Percentiles rank a stretch among this genome's conserved stretches.
Conservation (phyloP, 2,888 invertebrate species). For the Papilio demoleus region DNA sequence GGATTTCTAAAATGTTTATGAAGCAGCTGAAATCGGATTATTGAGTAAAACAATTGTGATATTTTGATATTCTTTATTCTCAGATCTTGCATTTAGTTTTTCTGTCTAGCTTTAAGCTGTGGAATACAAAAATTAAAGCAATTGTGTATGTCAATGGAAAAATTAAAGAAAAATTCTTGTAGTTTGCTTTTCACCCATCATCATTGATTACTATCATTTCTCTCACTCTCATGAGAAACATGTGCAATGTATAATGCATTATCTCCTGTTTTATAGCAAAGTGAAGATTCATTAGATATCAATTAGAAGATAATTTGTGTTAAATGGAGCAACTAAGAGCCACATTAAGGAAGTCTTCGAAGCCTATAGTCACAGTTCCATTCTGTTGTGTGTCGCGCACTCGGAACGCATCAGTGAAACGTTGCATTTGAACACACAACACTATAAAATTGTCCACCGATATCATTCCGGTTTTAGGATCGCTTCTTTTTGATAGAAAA, state of each 20-base stretch:
- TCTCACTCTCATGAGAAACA: not conserved
- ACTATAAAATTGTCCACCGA: slow-evolving; percentile 96
- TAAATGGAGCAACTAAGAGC: slow-evolving; percentile 89
- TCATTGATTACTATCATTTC: not conserved
- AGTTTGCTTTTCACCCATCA: slow-evolving; percentile 9
- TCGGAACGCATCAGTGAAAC: slow-evolving; percentile 94
- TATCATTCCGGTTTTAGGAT: slow-evolving; percentile 85
- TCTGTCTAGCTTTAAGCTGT: slow-evolving; percentile 4
- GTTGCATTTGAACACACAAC: slow-evolving; percentile 93
- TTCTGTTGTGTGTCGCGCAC: slow-evolving; percentile 90
- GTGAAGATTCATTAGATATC: not conserved
- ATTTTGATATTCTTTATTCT: slow-evolving; percentile 4
- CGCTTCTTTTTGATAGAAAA: slow-evolving; percentile 88
- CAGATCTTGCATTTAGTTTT: slow-evolving; percentile 28
- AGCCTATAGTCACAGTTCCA: slow-evolving; percentile 92
- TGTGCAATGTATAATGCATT: not conserved
- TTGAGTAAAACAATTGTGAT: slow-evolving; percentile 16
- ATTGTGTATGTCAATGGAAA: not conserved
- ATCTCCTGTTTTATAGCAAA: not conserved
- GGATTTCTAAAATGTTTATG: slow-evolving; percentile 57
- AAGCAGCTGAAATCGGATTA: not conserved
- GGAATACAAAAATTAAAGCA: slow-evolving; percentile 17
- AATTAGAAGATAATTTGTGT: slow-evolving; percentile 35
- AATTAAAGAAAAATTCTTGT: not conserved
- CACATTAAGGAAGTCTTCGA: slow-evolving; percentile 95